Percentiles rank a stretch among this genome's conserved stretches.
Evolutionary conservation across 2,113 vertebrate species (phyloP).

Genomic region (Cynopterus brachyotis): DNA sequence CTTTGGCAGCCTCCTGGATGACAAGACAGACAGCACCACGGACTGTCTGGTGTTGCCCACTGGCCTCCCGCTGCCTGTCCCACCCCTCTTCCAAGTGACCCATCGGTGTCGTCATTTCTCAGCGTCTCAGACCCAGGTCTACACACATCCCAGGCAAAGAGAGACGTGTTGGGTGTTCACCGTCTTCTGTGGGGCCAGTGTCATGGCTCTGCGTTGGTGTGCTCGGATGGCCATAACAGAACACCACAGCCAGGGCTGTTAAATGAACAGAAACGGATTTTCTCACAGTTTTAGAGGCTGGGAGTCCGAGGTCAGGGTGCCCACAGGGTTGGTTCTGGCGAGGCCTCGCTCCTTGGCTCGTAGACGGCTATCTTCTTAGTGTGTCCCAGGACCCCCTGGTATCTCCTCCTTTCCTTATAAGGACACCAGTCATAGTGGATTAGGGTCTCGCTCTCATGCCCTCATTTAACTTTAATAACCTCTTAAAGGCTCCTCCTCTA

Average conservation of each 20-base stretch:
- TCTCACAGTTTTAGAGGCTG: neutral
- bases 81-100: neutral
- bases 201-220: neutral
- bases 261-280: neutral
- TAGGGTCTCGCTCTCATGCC: neutral
- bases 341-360: neutral
- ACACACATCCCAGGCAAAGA: neutral
- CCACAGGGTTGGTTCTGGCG: neutral
- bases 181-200: neutral
- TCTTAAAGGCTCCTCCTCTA: neutral
- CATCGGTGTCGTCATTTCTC: neutral
- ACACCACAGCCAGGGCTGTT: neutral
- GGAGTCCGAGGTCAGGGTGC: neutral
- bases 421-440: neutral
- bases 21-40: rapidly evolving
- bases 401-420: neutral
- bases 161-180: neutral
- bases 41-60: neutral
- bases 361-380: rapidly evolving
- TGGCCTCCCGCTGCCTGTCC: neutral
- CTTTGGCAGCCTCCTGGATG: neutral
- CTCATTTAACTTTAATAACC: neutral
- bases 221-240: neutral
- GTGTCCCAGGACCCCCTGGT: neutral
- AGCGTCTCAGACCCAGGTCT: neutral